phyloP scores from a whole-genome alignment of 2,113 vertebrate genomes.

The Nibea coibor region DNA sequence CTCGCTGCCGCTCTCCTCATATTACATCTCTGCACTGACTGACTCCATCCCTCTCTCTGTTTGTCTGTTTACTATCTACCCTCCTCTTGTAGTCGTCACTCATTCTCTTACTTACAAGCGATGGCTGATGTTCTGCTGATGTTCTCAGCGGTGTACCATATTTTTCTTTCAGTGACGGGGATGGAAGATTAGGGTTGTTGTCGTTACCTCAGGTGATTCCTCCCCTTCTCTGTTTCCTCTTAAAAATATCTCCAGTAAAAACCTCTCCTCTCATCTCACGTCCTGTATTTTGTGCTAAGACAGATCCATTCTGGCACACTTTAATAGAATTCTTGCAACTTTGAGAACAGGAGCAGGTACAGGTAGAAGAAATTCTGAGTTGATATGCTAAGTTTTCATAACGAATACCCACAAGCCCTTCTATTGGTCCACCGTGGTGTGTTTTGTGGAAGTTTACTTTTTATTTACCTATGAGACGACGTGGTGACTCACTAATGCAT shows the following conservation, averaged over 20 bases:
- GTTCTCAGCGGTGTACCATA: not conserved
- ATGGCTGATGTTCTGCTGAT: not conserved
- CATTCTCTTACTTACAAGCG: conserved; percentile 26
- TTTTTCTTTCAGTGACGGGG: conserved; percentile 26
- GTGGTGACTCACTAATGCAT: conserved; percentile 38
- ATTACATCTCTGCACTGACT: conserved; percentile 45
- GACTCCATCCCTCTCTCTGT: conserved; percentile 34
- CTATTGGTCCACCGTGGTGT: not conserved
- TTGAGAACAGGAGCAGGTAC: not conserved
- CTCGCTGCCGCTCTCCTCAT: conserved; percentile 48
- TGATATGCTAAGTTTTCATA: conserved; percentile 6
- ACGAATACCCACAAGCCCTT: not conserved
- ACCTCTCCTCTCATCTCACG: conserved; percentile 5
- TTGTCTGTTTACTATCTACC: conserved; percentile 37
- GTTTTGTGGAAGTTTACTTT: conserved; percentile 19
- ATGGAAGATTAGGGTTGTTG: conserved; percentile 20
- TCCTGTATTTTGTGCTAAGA: conserved; percentile 9
- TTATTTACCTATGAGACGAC: conserved; percentile 36
- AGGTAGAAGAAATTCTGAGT: not conserved
- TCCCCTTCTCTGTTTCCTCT: conserved; percentile 14
- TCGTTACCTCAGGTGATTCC: conserved; percentile 1
- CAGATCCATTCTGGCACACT: not conserved
- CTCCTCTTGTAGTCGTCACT: conserved; percentile 32
- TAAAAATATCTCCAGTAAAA: conserved; percentile 21
- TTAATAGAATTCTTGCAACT: not conserved